Evolutionary conservation across 2,113 vertebrate genomes (phyloP).

Genomic region (Diphyllodes magnificus): DNA sequence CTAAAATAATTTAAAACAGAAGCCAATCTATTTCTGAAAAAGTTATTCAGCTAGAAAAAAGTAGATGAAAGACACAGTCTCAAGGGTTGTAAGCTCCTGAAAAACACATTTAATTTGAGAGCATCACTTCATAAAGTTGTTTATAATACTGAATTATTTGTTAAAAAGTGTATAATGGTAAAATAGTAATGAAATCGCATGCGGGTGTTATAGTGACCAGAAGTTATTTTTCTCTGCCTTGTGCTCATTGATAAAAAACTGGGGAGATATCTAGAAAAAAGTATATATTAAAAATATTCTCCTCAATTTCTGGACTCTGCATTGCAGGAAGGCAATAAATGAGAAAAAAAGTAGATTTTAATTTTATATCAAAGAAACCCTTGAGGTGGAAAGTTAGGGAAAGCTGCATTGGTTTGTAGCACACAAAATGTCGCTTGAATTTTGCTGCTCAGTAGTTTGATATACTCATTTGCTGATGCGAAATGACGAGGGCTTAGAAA

Average conservation of each 20-base stretch:
- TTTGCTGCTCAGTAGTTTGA: slow-evolving; percentile 81
- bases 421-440: slow-evolving; percentile 78
- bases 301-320: not conserved
- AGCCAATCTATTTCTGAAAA: not conserved
- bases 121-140: not conserved
- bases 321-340: slow-evolving; percentile 33
- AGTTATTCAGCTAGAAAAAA: not conserved
- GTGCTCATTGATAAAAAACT: not conserved
- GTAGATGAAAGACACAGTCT: not conserved
- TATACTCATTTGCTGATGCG: slow-evolving; percentile 83
- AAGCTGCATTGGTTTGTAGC: slow-evolving; percentile 67
- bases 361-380: slow-evolving; percentile 80
- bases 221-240: not conserved
- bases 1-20: not conserved
- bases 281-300: not conserved
- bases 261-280: not conserved
- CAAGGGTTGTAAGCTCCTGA: not conserved
- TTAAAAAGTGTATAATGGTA: not conserved
- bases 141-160: not conserved
- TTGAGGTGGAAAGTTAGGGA: slow-evolving; percentile 76
- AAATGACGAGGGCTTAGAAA: slow-evolving; percentile 82
- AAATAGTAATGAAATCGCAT: not conserved
- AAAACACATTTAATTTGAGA: not conserved
- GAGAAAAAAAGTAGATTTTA: slow-evolving; percentile 62
- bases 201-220: not conserved